Evolutionary conservation across 2,797 vertebrate species (phyloP).

Genomic region (Huso huso): DNA sequence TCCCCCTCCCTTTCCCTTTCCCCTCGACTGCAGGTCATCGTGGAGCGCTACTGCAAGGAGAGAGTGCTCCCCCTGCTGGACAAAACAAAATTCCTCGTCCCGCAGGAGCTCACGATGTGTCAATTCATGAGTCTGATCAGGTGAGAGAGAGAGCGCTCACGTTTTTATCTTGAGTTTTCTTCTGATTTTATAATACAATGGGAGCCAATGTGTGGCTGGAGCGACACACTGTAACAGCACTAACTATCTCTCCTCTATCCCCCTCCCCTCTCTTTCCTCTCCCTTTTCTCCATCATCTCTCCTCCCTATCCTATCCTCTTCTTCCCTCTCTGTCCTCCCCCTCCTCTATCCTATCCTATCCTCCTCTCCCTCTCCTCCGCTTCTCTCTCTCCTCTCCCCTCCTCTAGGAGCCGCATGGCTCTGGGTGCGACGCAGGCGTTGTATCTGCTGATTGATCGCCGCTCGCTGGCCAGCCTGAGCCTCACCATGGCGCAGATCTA

Average conservation of each 20-base stretch:
- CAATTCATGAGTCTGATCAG: constrained; percentile 72
- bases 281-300: neutral
- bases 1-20: neutral
- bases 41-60: constrained; percentile 64
- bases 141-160: constrained; percentile 31
- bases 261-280: too few relatives aligned
- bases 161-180: too few relatives aligned
- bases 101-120: constrained; percentile 65
- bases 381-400: too few relatives aligned
- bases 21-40: constrained; percentile 56
- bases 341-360: too few relatives aligned
- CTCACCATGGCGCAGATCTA: constrained; percentile 71
- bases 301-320: too few relatives aligned
- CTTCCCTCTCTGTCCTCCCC: too few relatives aligned
- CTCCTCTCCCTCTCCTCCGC: too few relatives aligned
- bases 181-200: too few relatives aligned
- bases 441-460: constrained; percentile 64
- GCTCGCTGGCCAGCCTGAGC: constrained; percentile 65
- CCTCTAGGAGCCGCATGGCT: constrained; percentile 58
- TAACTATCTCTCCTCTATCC: too few relatives aligned
- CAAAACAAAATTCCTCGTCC: constrained; percentile 74
- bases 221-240: too few relatives aligned
- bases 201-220: too few relatives aligned
- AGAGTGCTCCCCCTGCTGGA: constrained; percentile 64
- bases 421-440: constrained; percentile 60